These are phyloP conservation scores for Drosophila aldrichi DNA, from an alignment of 2,888 invertebrate genomes.

Conservation along the genomic window DNA sequence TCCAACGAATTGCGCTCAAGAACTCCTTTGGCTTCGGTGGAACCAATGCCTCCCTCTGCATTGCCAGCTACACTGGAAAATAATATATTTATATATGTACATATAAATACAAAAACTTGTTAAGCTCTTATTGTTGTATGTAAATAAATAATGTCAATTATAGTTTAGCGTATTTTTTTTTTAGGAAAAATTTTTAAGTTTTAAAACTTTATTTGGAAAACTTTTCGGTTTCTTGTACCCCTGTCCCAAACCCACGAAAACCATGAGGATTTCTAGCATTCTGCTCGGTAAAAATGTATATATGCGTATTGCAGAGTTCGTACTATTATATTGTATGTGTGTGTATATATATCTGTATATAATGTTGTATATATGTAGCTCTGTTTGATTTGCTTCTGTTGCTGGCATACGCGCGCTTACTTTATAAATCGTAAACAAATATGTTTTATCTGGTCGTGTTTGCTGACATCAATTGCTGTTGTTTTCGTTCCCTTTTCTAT, in stretches of 20 bases:
- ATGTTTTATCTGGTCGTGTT: constrained; percentile 43
- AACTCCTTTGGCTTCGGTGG: constrained; percentile 99
- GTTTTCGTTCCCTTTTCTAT: constrained; percentile 38
- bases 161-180: constrained; percentile 32
- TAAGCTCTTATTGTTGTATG: constrained; percentile 22
- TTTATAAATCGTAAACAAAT: constrained; percentile 38
- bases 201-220: constrained; percentile 84
- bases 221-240: constrained; percentile 67
- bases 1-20: constrained; percentile 91
- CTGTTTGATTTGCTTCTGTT: constrained; percentile 79
- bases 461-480: constrained; percentile 51
- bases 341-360: constrained; percentile 51
- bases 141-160: constrained; percentile 34
- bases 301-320: constrained; percentile 67
- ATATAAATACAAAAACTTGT: constrained; percentile 5
- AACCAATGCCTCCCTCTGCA: constrained; percentile 96
- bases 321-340: constrained; percentile 55
- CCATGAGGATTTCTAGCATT: constrained; percentile 37
- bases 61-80: constrained; percentile 83
- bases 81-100: constrained; percentile 10
- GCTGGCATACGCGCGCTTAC: constrained; percentile 41
- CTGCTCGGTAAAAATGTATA: constrained; percentile 80
- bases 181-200: constrained; percentile 78
- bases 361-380: constrained; percentile 67
- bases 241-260: constrained; percentile 40